A percentile compares a stretch with the other conserved stretches of the same genome.
Conservation (phyloP, 2,797 vertebrate genomes). For the Gymnoscopelus microlampas region DNA sequence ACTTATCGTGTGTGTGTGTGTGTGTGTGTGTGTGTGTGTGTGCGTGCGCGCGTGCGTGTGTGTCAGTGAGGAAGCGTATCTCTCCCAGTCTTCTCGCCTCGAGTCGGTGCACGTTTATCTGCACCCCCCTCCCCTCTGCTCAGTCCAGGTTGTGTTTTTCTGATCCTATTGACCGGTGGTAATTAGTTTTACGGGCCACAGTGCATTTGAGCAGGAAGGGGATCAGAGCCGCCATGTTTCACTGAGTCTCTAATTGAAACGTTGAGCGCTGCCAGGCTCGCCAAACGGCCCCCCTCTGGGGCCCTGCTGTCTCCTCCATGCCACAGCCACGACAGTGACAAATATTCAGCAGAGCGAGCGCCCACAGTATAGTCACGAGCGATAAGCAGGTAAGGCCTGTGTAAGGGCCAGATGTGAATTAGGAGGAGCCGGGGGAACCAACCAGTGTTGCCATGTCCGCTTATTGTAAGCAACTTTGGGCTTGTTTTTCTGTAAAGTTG, state of each 20-base stretch:
- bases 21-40: background rate
- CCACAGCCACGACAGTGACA: constrained; percentile 58
- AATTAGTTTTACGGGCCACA: constrained; percentile 56
- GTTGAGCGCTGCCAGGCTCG: constrained; percentile 54
- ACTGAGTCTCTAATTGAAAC: constrained; percentile 73
- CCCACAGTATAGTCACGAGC: constrained; percentile 44
- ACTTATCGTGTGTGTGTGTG: background rate
- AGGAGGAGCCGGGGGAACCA: constrained; percentile 38
- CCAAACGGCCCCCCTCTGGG: constrained; percentile 12
- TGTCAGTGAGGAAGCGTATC: background rate
- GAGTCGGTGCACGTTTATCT: constrained; percentile 49
- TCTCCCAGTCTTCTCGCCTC: constrained; percentile 27
- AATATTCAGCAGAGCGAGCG: constrained; percentile 62
- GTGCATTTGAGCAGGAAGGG: constrained; percentile 57
- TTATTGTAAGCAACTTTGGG: no score
- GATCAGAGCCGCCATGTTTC: constrained; percentile 64
- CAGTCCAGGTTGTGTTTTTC: constrained; percentile 48
- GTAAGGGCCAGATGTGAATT: constrained; percentile 63
- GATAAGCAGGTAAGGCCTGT: constrained; percentile 75
- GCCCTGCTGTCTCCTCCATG: constrained; percentile 41
- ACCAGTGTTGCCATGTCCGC: no score
- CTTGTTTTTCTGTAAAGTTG: no score
- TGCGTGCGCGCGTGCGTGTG: background rate
- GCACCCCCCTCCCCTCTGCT: constrained; percentile 37
- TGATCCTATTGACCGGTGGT: constrained; percentile 62